Evolutionary conservation across 2,797 vertebrate species (phyloP).

Genomic region (Myiothlypis coronata): DNA sequence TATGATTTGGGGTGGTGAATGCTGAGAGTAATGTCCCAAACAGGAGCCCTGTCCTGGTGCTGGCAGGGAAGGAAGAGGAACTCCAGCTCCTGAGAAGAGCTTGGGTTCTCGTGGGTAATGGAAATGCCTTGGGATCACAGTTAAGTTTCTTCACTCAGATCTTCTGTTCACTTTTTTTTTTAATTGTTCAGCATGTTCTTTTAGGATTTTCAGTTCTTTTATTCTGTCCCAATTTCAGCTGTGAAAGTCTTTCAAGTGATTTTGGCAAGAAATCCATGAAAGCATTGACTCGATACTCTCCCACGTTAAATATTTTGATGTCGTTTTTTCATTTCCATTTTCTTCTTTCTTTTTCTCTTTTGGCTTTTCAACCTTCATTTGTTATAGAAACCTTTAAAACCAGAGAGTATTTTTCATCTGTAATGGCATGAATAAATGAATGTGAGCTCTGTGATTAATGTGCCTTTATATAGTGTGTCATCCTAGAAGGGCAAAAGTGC

Average conservation of each 20-base stretch:
- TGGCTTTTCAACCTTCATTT: not conserved
- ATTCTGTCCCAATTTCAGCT: not conserved
- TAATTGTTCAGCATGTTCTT: not conserved
- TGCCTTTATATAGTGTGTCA: not conserved
- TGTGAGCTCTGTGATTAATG: conserved; percentile 16
- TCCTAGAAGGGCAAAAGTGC: not conserved
- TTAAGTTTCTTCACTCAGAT: not conserved
- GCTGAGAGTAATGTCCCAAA: not conserved
- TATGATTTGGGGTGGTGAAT: not conserved
- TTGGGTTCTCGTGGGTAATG: fast-evolving
- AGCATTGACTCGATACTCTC: not conserved
- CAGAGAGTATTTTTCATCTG: not conserved
- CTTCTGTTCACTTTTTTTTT: not conserved
- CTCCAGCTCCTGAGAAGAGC: not conserved
- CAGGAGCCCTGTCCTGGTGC: not conserved
- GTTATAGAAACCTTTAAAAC: conserved; percentile 2
- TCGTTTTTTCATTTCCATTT: not conserved
- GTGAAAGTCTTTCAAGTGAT: conserved; percentile 9
- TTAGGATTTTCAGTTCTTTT: not conserved
- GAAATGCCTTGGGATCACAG: not conserved
- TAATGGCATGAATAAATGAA: not conserved
- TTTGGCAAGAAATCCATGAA: conserved; percentile 4
- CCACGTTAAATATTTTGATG: not conserved
- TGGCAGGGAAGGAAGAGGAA: not conserved
- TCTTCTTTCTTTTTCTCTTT: not conserved